Evolutionary conservation across 2,888 invertebrate genomes (phyloP), one percentile per base, ranked within the genome.

Genomic region (Cerastis rubricosa): DNA sequence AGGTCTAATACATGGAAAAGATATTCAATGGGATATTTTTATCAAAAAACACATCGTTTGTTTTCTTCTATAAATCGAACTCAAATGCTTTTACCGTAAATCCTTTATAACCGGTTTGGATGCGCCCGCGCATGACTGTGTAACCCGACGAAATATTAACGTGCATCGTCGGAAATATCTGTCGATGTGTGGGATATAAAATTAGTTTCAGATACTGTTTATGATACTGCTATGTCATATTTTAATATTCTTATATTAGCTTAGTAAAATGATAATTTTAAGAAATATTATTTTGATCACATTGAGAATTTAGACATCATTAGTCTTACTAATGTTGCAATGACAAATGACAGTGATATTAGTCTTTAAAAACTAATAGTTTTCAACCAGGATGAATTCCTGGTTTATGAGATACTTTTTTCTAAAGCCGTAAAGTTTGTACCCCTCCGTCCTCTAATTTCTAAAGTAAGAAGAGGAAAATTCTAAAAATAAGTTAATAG

Each of bases 171-270:
- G 76, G 79, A 78, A 35, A 78, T 73, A 59, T 45, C 64, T 51
- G 45, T 80, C 80, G 73, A 57, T 43, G 65, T 80, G 49, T 59
- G 49, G 11, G 49, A 14, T 65, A 80, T 73, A 59, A 80, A 78
- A 80, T 45, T 65, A 51, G 57, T 59, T 73, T 59, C 49, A 57
- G 25, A 57, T 54, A 6, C 14, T 45, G 47, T 73, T 78, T 65
- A 57, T 64, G 63, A 80, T 64, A 57, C 14, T 0, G 3, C 35
- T 67, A 25, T 78, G 17, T 25, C 17, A 61, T 43, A 43, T 76
- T 47, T 29, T 25, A 59, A 29, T 29, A 59, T 14, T 0, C 1
- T 1, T 64, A 47, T 35, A 35, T 35, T 35, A 35, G 35, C 3
- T 35, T 0, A 68, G 7, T 19, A 22, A 43, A 17, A 29, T 43